Evolutionary conservation across 2,113 vertebrate species (phyloP), one percentile per base, ranked within the genome.

Genomic region (Pipra filicauda): DNA sequence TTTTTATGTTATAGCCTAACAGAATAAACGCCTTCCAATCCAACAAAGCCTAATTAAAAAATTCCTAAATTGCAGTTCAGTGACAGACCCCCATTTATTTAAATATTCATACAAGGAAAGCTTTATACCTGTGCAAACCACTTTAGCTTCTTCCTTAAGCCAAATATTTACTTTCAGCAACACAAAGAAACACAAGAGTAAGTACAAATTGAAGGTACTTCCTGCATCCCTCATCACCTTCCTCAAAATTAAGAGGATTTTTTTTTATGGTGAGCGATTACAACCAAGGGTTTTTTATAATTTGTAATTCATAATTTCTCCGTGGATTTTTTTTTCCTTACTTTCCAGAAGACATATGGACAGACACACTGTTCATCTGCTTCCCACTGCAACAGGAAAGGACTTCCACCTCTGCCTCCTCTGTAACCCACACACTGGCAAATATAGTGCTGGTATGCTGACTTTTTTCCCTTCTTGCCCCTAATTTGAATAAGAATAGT

Each of bases 121-220:
- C 72, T 84, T 81, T 88, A 87, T 79, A 96, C 93, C 91, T 93
- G 85, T 89, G 76, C 83, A 93, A 96, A 90, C 66, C 69, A 61
- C 69, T 78, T 88, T 39, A 58, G 24, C 59, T 61, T 91, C 48
- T 80, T 79, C 55, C 84, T 91, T n/a, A 57, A 76, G 69, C 69
- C 83, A 94, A 94, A 80, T 2, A 15, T 66, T 93, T 84, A 54
- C 58, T 94, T 83, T 58, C 30, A 73, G 46, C 74, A 57, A 7
- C 28, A 64, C 89, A 77, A 73, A 61, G 15, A 82, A 90, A 70
- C 39, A 72, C 0, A 6, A 52, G 16, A 33, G 44, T 28, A 83
- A 85, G 31, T 17, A 59, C 23, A 86, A 54, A 59, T 79, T 62
- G 83, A 86, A 91, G 41, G n/a, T 11, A 9, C 33, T 77, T 72